phyloP scores from a whole-genome alignment of 2,888 invertebrate species.

The Euplexia lucipara region DNA sequence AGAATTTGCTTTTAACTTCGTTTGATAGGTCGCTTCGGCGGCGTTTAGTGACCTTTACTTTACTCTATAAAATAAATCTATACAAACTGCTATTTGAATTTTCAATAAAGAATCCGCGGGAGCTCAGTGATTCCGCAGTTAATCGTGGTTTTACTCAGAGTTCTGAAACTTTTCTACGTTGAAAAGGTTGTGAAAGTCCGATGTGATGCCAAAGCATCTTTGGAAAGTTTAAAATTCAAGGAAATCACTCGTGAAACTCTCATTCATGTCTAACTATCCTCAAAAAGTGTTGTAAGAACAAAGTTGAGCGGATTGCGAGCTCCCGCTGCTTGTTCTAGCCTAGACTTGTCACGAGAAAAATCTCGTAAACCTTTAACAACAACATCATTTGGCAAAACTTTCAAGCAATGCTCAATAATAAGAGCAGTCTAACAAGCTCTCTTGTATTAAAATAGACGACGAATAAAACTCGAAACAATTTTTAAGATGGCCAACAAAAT shows the following conservation, averaged over 20 bases:
- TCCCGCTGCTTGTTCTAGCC: conserved; percentile 67
- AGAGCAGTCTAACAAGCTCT: conserved; percentile 30
- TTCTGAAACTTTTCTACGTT: conserved; percentile 27
- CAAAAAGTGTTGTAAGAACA: conserved; percentile 75
- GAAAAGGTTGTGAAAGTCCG: conserved; percentile 51
- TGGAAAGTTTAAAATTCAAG: conserved; percentile 72
- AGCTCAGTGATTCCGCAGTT: conserved; percentile 37
- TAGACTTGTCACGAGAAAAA: conserved; percentile 54
- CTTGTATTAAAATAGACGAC: conserved; percentile 25
- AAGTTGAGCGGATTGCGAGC: conserved; percentile 69
- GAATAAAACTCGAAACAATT: conserved; percentile 29
- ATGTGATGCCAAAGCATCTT: conserved; percentile 66
- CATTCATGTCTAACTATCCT: conserved; percentile 77
- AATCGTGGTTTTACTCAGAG: conserved; percentile 23
- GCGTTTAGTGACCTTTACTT: conserved; percentile 71
- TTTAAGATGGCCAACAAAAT: conserved; percentile 18
- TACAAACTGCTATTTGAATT: conserved; percentile 68
- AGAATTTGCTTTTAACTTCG: conserved; percentile 86
- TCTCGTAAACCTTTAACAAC: conserved; percentile 51
- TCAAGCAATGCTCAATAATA: conserved; percentile 34
- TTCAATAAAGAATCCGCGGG: conserved; percentile 61
- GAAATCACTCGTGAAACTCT: conserved; percentile 81
- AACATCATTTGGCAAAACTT: conserved; percentile 48
- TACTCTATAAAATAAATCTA: conserved; percentile 72
- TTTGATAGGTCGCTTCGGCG: conserved; percentile 81